These are phyloP conservation scores for Spicauda simplicius DNA, from an alignment of 2,888 invertebrate genomes.

Conservation along the genomic window DNA sequence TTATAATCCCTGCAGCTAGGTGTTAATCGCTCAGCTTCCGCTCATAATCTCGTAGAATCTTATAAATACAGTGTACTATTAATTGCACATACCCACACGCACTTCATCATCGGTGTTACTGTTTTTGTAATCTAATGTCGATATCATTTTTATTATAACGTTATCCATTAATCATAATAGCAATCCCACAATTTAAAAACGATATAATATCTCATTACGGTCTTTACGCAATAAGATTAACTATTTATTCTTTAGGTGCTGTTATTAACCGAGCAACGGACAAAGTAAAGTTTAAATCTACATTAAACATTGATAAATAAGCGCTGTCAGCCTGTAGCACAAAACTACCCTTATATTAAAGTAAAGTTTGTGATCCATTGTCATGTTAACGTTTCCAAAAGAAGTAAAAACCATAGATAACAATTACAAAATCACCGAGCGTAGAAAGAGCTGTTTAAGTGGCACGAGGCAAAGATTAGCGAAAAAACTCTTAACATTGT, in stretches of 20 bases:
- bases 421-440: conserved; percentile 20
- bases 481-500: conserved; percentile 25
- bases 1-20: conserved; percentile 21
- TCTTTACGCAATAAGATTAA: background rate
- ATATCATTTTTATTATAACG: conserved; percentile 17
- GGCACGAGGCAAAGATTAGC: conserved; percentile 43
- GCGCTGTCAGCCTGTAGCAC: conserved; percentile 2
- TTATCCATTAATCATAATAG: background rate
- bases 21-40: conserved; percentile 43
- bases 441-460: conserved; percentile 21
- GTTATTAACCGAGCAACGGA: background rate
- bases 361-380: conserved; percentile 18
- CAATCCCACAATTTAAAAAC: background rate
- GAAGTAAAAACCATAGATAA: conserved; percentile 22
- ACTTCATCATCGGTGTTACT: conserved; percentile 40
- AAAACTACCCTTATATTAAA: background rate
- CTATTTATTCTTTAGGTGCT: background rate
- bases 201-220: background rate
- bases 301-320: background rate
- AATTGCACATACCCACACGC: conserved; percentile 51
- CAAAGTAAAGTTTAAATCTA: background rate
- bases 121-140: conserved; percentile 23
- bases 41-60: conserved; percentile 36
- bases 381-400: background rate
- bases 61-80: conserved; percentile 45